These are phyloP conservation scores for Pyrrhosoma nymphula DNA, from an alignment of 2,888 invertebrate genomes.

Conservation along the genomic window DNA sequence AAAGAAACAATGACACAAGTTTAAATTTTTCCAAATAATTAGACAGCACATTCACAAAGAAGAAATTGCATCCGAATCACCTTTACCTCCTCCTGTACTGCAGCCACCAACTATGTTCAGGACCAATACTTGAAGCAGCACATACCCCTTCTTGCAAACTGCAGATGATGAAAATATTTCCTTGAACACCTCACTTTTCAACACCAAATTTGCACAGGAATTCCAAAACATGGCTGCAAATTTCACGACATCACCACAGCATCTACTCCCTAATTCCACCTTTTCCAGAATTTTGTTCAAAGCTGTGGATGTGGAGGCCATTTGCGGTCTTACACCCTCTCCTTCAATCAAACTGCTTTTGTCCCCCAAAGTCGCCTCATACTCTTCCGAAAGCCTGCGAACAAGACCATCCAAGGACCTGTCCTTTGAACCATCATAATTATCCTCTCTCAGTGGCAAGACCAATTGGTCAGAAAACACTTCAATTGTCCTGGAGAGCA, in stretches of 20 bases:
- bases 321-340: background rate
- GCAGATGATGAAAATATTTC: constrained; percentile 77
- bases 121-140: constrained; percentile 77
- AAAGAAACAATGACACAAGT: background rate
- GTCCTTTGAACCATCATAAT: background rate
- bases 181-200: constrained; percentile 81
- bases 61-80: background rate
- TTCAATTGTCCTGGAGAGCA: constrained; percentile 70
- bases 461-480: constrained; percentile 6
- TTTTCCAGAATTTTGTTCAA: background rate
- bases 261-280: background rate
- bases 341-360: background rate
- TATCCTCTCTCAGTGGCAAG: background rate
- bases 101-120: background rate
- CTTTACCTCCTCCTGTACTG: background rate
- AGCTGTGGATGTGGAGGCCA: background rate
- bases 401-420: background rate
- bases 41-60: background rate
- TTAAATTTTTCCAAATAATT: background rate
- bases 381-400: background rate
- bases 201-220: constrained; percentile 79
- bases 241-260: constrained; percentile 7
- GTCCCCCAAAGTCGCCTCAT: background rate
- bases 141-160: constrained; percentile 77
- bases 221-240: constrained; percentile 78